Evolutionary conservation across 2,888 invertebrate species (phyloP).

Genomic region (Caradrina kadenii): DNA sequence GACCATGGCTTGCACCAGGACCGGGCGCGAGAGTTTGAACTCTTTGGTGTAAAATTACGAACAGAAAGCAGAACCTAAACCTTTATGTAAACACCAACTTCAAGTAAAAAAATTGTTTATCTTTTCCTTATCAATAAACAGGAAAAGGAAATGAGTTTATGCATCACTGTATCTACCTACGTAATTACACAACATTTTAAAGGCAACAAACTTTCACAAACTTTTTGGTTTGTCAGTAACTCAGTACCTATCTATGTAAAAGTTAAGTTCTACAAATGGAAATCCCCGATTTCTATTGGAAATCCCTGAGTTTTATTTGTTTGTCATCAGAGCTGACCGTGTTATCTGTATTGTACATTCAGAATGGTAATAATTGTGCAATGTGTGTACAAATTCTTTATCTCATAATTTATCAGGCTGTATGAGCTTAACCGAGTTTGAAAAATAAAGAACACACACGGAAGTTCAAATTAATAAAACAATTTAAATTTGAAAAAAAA

Average conservation of each 20-base stretch:
- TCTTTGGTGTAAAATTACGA: background rate
- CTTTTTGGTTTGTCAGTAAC: background rate
- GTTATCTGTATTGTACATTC: slow-evolving; percentile 6
- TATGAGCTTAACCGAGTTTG: background rate
- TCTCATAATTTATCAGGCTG: background rate
- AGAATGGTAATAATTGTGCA: slow-evolving; percentile 31
- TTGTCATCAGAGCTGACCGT: slow-evolving; percentile 11
- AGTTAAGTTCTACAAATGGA: background rate
- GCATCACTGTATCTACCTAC: background rate
- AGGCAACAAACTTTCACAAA: background rate
- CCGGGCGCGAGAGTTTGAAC: too few relatives aligned
- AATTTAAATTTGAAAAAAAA: too few relatives aligned
- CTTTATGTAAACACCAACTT: background rate
- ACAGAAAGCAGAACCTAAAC: background rate
- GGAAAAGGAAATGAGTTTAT: slow-evolving; percentile 14
- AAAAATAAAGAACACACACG: background rate
- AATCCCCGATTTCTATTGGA: slow-evolving; percentile 15
- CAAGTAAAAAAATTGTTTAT: background rate
- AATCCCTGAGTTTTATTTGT: slow-evolving; percentile 2
- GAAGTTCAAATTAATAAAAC: too few relatives aligned
- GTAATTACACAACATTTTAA: background rate
- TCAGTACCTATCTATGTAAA: too few relatives aligned
- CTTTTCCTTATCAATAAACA: background rate
- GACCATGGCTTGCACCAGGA: too few relatives aligned
- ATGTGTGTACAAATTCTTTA: slow-evolving; percentile 15